These are phyloP conservation scores for Agrypnia vestita DNA, from an alignment of 1,140 invertebrate species.

Conservation along the genomic window DNA sequence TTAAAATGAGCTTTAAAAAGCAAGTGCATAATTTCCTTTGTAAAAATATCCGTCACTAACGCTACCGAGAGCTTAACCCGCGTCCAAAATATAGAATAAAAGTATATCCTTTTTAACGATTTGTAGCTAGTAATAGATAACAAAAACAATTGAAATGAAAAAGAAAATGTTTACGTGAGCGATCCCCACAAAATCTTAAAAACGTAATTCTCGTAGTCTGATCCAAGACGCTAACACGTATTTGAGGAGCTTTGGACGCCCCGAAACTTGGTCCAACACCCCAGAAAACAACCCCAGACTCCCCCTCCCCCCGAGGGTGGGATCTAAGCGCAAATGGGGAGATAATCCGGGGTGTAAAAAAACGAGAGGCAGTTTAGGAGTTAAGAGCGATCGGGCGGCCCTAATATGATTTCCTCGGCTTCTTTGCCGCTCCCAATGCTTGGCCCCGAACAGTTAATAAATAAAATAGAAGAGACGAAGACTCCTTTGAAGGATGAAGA, in stretches of 20 bases:
- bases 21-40: too few relatives aligned
- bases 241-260: conserved; percentile 22
- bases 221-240: conserved; percentile 32
- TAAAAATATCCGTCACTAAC: too few relatives aligned
- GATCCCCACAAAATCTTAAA: conserved; percentile 1
- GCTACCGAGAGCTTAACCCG: too few relatives aligned
- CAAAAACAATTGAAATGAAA: too few relatives aligned
- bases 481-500: conserved; percentile 24
- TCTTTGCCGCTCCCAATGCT: conserved; percentile 31
- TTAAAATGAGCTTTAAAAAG: too few relatives aligned
- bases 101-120: too few relatives aligned
- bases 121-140: too few relatives aligned
- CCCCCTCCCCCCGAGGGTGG: not conserved
- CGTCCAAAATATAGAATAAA: too few relatives aligned
- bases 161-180: too few relatives aligned
- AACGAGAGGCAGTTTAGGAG: conserved; percentile 36
- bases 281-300: conserved; percentile 13
- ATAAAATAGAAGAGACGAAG: conserved; percentile 27
- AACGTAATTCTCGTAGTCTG: not conserved
- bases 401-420: conserved; percentile 40
- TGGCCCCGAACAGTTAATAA: conserved; percentile 29
- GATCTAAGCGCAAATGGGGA: conserved; percentile 18
- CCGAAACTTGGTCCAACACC: conserved; percentile 18
- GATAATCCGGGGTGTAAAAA: conserved; percentile 34
- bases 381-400: conserved; percentile 35